Evolutionary conservation across 2,113 vertebrate genomes (phyloP).

Genomic region (Scolopax mira): DNA sequence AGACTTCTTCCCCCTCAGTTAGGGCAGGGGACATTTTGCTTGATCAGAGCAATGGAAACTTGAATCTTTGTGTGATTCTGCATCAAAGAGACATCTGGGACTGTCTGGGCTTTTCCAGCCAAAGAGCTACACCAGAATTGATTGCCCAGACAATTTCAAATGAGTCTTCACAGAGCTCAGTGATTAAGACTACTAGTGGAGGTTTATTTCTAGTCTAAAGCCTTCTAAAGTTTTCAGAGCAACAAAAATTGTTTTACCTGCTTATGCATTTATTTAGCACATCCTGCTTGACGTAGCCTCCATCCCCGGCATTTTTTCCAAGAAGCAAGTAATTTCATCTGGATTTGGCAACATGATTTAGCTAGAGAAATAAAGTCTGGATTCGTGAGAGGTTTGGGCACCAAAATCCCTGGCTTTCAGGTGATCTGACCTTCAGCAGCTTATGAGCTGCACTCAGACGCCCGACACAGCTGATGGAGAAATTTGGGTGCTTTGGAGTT

Average conservation of each 20-base stretch:
- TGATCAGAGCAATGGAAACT: slow-evolving; percentile 34
- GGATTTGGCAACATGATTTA: not conserved
- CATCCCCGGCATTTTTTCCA: not conserved
- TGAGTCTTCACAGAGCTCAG: not conserved
- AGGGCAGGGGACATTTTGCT: slow-evolving; percentile 15
- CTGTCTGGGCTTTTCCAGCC: slow-evolving; percentile 1
- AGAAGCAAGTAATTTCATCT: not conserved
- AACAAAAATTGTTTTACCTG: slow-evolving; percentile 5
- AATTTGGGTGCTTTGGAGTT: not conserved
- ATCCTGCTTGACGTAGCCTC: not conserved
- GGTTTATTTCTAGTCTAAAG: not conserved
- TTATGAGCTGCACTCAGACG: not conserved
- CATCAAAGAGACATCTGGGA: slow-evolving; percentile 30
- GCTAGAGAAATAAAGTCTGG: not conserved
- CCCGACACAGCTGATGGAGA: fast-evolving
- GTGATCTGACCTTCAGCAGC: not conserved
- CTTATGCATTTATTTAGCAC: not conserved
- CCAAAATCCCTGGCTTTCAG: not conserved
- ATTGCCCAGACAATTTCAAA: slow-evolving; percentile 21
- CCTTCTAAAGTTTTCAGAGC: not conserved
- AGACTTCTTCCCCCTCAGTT: not conserved
- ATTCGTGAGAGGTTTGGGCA: not conserved
- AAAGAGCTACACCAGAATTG: not conserved
- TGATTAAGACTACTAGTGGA: not conserved
- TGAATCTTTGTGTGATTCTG: not conserved